Evolutionary conservation across 2,888 invertebrate genomes (phyloP), one percentile per base, ranked within the genome.

Genomic region (Mantis religiosa): DNA sequence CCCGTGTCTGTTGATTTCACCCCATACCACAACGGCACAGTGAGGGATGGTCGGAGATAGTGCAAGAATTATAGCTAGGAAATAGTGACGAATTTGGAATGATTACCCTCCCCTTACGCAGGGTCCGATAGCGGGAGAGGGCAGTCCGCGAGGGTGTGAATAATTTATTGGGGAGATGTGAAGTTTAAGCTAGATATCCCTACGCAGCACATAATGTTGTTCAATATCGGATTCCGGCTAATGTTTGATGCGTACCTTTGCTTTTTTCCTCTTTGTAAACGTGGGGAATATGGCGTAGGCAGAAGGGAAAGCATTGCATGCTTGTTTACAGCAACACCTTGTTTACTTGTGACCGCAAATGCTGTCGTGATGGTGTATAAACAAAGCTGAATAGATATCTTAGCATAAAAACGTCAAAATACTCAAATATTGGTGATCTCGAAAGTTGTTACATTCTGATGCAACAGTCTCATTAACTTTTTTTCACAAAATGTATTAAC

Each of bases 31-130:
- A 71, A 8, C 54, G 84, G 2, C 84, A 28, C 28, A n/a, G 28
- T 83, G 83, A 83, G 27, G 83, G 54, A 14, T 85, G 27, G 85
- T 47, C 25, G 20, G 54, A 47, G 85, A 85, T 85, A 85, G 28
- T 28, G 85, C 20, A n/a, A 34, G 34, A 34, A 84, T 84, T 84
- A 84, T 34, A 34, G 34, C 15, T n/a, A 54, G 47, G 85, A 85
- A 85, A 47, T 85, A 85, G 85, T 85, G 85, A 85, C 85, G 85
- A 85, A 85, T 85, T 85, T 85, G 47, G 54, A 85, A 85, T 85
- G 85, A 47, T 71, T 71, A 71, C 54, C 54, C 54, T 20, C 54
- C 54, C 54, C 54, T 71, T 71, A 71, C 25, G 54, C 54, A 71
- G 54, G 54, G 54, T 6, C 54, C 54, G 54, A 71, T 71, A 71